Base-by-base conservation (phyloP, 1,140 invertebrate species). In the Neelides sp. region DNA sequence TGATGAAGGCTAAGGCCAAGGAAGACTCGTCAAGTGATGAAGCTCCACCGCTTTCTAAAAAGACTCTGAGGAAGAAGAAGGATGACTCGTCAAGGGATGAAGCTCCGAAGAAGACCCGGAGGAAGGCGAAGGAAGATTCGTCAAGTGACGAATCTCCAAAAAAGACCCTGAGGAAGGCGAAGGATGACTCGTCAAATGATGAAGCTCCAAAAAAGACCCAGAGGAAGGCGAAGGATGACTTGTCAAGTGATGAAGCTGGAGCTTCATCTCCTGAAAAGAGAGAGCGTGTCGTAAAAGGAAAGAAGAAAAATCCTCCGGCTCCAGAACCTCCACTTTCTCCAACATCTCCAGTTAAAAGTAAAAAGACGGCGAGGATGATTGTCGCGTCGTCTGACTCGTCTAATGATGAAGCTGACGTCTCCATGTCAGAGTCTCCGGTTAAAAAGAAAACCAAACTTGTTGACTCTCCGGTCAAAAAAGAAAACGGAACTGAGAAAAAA, bases 401-500 rank as follows among this genome's bases (percentile, higher is more conserved):
- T n/a, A n/a, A n/a, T n/a, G n/a, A n/a, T n/a, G n/a, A n/a, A n/a
- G n/a, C n/a, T n/a, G n/a, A n/a, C n/a, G n/a, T n/a, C n/a, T n/a
- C n/a, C n/a, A n/a, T n/a, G n/a, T n/a, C n/a, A n/a, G n/a, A n/a
- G n/a, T n/a, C n/a, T n/a, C n/a, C n/a, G n/a, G n/a, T n/a, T n/a
- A n/a, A n/a, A n/a, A n/a, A n/a, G n/a, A n/a, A n/a, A n/a, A n/a
- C n/a, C n/a, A n/a, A n/a, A n/a, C n/a, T n/a, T n/a, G n/a, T n/a
- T n/a, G n/a, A n/a, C n/a, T n/a, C n/a, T n/a, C n/a, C n/a, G 24
- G 15, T n/a, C 41, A 19, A 10, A 43, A 43, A 26, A 15, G 26
- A 43, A 24, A 43, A 37, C n/a, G 37, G 23, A 5, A 13, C 30
- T 23, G 44, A 45, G 13, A 45, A 51, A 27, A 45, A 44, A n/a